A percentile compares a stretch with the other conserved stretches of the same genome.
These are phyloP conservation scores for Noturus placidus DNA, from an alignment of 2,113 vertebrate species.

Conservation along the genomic window DNA sequence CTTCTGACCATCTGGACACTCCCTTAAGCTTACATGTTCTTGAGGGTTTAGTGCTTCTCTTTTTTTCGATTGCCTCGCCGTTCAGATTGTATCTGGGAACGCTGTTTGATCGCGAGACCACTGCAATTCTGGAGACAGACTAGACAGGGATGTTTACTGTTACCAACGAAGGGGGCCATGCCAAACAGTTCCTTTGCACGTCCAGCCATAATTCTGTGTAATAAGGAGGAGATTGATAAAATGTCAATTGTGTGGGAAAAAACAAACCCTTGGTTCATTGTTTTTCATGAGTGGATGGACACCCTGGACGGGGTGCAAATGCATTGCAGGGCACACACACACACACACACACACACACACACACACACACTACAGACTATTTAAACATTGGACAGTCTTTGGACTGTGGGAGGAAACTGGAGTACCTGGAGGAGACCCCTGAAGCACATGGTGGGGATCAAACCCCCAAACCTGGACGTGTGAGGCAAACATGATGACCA, in stretches of 20 bases:
- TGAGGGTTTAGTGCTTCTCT: constrained; percentile 61
- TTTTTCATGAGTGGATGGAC: constrained; percentile 54
- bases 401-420: too few species aligned
- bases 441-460: too few species aligned
- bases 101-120: neutral
- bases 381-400: too few species aligned
- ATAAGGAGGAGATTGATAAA: constrained; percentile 63
- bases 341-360: too few species aligned
- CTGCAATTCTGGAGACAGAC: neutral
- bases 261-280: constrained; percentile 49
- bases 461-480: too few species aligned
- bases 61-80: constrained; percentile 62
- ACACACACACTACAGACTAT: too few species aligned
- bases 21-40: constrained; percentile 31
- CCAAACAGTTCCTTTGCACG: neutral
- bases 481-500: too few species aligned
- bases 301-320: too few species aligned
- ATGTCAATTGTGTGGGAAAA: constrained; percentile 45
- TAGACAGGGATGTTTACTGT: constrained; percentile 8
- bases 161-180: neutral
- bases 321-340: too few species aligned
- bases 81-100: constrained; percentile 52
- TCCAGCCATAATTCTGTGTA: constrained; percentile 49
- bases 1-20: constrained; percentile 38
- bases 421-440: too few species aligned